Base-by-base conservation (phyloP, 1,140 invertebrate species). In the Aradophagus sp. region DNA sequence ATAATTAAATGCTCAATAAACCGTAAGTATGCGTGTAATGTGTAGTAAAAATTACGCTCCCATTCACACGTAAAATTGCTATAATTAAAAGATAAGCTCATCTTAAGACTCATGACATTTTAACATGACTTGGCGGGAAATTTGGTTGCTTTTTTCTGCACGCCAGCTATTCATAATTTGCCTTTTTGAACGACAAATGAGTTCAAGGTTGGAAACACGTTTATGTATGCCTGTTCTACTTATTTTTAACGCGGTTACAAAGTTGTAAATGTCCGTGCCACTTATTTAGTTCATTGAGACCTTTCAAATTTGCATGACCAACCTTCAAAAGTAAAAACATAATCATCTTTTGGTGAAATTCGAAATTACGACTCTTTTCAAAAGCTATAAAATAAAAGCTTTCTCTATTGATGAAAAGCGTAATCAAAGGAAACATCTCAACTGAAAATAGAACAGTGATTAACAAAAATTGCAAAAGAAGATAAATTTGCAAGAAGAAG, bases 121-220 rank as follows among this genome's bases (percentile, higher is more conserved):
- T n/a, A n/a, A n/a, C n/a, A n/a, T n/a, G n/a, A n/a, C n/a, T n/a
- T n/a, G n/a, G n/a, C n/a, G n/a, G n/a, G n/a, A n/a, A n/a, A n/a
- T n/a, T n/a, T n/a, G n/a, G n/a, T n/a, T n/a, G n/a, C n/a, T n/a
- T n/a, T n/a, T n/a, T n/a, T n/a, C n/a, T n/a, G n/a, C n/a, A n/a
- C n/a, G n/a, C n/a, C n/a, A n/a, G n/a, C n/a, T n/a, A n/a, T n/a
- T n/a, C n/a, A n/a, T n/a, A n/a, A n/a, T n/a, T n/a, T n/a, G n/a
- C n/a, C n/a, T n/a, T n/a, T n/a, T n/a, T n/a, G n/a, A n/a, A 19
- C 7, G 0, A 16, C 2, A 65, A 55, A 42, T n/a, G 50, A 65
- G 41, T 65, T 65, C 61, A 65, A 65, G 61, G 61, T 55, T 32
- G 13, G 17, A 48, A 34, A 55, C 41, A 55, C 61, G 35, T 53